Evolutionary conservation across 1,140 invertebrate genomes (phyloP).

Genomic region (Ylistrum balloti): DNA sequence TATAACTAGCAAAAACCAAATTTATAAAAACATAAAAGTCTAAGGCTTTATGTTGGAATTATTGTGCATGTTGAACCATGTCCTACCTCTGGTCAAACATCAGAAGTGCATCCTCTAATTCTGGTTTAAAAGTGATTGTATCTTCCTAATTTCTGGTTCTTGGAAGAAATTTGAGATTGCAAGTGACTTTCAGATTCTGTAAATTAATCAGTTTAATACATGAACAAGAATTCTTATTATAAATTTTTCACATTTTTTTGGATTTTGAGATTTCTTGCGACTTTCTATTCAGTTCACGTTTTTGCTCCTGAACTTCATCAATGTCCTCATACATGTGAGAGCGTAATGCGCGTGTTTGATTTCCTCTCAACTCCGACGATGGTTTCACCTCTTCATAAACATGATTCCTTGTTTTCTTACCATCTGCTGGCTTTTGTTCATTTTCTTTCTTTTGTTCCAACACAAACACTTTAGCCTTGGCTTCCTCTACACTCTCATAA

Average conservation of each 20-base stretch:
- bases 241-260: not conserved
- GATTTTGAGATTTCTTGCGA: not conserved
- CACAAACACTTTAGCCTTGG: conserved; percentile 62
- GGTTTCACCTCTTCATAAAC: conserved; percentile 67
- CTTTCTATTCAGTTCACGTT: conserved; percentile 51
- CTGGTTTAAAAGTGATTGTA: too few relatives aligned
- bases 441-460: conserved; percentile 46
- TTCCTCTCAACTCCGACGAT: conserved; percentile 50
- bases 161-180: not conserved
- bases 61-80: too few relatives aligned
- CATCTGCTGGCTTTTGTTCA: conserved; percentile 51
- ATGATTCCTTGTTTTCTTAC: conserved; percentile 54
- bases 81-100: too few relatives aligned
- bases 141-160: too few relatives aligned
- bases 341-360: conserved; percentile 63
- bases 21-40: too few relatives aligned
- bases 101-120: too few relatives aligned
- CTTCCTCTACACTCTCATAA: conserved; percentile 76
- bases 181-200: not conserved
- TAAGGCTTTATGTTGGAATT: too few relatives aligned
- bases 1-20: too few relatives aligned
- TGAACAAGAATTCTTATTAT: not conserved
- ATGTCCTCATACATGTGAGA: conserved; percentile 75
- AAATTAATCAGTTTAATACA: not conserved
- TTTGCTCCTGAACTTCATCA: conserved; percentile 62